Percentiles rank a stretch among this genome's conserved stretches.
phyloP scores from a whole-genome alignment of 92 coral and sea anemone genomes.

The Porites rus region DNA sequence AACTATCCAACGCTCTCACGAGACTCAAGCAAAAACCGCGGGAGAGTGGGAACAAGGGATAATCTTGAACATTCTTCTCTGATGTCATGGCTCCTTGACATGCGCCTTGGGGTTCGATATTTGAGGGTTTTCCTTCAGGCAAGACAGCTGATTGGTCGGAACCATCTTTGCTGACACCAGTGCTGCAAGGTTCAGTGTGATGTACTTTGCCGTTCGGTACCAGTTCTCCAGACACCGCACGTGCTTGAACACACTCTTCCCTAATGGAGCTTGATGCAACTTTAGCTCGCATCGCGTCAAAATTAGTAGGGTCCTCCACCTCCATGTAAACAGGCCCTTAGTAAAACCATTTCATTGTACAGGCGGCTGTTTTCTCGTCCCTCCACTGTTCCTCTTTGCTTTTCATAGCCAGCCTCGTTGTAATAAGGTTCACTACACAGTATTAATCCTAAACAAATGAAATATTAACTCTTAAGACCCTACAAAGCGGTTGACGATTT shows the following conservation, averaged over 20 bases:
- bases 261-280: not conserved
- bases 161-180: too few species aligned
- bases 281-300: not conserved
- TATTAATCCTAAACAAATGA: slow-evolving; percentile 67
- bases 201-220: too few species aligned
- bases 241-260: not conserved
- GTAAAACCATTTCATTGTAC: slow-evolving; percentile 94
- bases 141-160: not conserved
- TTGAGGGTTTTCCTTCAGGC: not conserved
- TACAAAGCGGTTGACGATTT: not conserved
- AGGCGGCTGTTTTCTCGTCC: slow-evolving; percentile 92
- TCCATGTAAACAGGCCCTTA: not conserved
- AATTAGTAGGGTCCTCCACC: not conserved
- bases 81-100: slow-evolving; percentile 1
- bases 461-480: not conserved
- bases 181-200: too few species aligned
- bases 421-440: slow-evolving; percentile 88
- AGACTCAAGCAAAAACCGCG: slow-evolving; percentile 89
- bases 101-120: slow-evolving; percentile 6
- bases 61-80: slow-evolving; percentile 71
- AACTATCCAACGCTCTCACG: slow-evolving; percentile 68
- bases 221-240: too few species aligned
- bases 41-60: slow-evolving; percentile 91
- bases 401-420: slow-evolving; percentile 97
- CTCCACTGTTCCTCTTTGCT: slow-evolving; percentile 87